Percentiles rank a stretch among this genome's conserved stretches.
Conservation (phyloP, 2,113 vertebrate species). For the Apus apus region DNA sequence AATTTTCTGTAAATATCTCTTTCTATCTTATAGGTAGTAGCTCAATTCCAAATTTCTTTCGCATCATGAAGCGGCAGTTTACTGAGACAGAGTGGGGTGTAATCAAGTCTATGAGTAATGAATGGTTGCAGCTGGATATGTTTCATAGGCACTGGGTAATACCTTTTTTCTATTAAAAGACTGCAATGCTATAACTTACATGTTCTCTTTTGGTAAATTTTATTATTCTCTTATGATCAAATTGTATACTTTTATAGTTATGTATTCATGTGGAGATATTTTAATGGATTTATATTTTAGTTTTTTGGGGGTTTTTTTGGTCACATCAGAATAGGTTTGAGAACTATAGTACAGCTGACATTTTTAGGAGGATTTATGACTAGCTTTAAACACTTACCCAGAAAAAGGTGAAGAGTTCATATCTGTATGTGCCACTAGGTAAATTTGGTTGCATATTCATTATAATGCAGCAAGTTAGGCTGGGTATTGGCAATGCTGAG, state of each 20-base stretch:
- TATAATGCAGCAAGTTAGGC: neutral
- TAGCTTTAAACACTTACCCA: neutral
- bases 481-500: neutral
- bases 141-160: constrained; percentile 98
- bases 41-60: constrained; percentile 92
- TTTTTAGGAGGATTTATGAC: neutral
- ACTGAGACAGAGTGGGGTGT: constrained; percentile 89
- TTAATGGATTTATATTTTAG: neutral
- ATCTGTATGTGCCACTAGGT: neutral
- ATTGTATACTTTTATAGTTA: neutral
- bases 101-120: constrained; percentile 84
- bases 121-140: constrained; percentile 87
- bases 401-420: neutral
- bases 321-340: neutral
- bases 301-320: neutral
- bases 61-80: constrained; percentile 95
- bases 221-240: neutral
- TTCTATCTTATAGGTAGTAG: constrained; percentile 83
- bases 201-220: neutral
- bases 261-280: neutral
- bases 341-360: neutral
- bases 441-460: neutral
- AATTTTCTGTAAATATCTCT: constrained; percentile 48
- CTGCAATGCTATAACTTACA: neutral
- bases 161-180: neutral